Evolutionary conservation across 2,888 invertebrate genomes (phyloP), one percentile per base, ranked within the genome.

Genomic region (Lypha dubia): DNA sequence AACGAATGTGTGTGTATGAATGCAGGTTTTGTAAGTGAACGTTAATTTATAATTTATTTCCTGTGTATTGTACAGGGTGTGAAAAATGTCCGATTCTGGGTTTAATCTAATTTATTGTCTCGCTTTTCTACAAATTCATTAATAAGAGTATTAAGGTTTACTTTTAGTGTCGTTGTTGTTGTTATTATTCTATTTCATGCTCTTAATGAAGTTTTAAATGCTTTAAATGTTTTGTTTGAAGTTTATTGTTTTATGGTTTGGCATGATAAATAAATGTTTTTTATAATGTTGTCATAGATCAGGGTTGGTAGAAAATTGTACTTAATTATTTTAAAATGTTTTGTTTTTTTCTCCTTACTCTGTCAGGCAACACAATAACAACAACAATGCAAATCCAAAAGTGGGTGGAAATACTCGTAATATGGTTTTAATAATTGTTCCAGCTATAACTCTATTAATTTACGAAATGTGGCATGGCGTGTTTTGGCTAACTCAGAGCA

Each of bases 21-120:
- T 20, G 32, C 20, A 28, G 7, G 13, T 22, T 32, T 49, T 51
- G 60, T 41, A 73, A 80, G 22, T 13, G 38, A 56, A 41, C 15
- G 49, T 63, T 38, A 58, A 58, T 81, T 84, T 84, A 68, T 74
- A 84, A 84, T 77, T 77, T 73, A 81, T 81, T 84, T 81, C 73
- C 80, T 84, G 84, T 44, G 44, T 44, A 24, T 58, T n/a, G 17
- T 17, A 13, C 32, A 32, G 73, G n/a, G n/a, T 74, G 60, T 68
- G 67, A 53, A 80, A 70, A 58, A 67, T 68, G 62, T 15, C 68
- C 35, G 62, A 41, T 68, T 67, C 22, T 80, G 49, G 41, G 32
- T 35, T 11, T 63, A 70, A 67, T 67, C 38, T 41, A 67, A 67
- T 58, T 70, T 60, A 44, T 51, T 60, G 67, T 46, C 28, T 70